phyloP scores from a whole-genome alignment of 1,140 invertebrate genomes.

The Eulimnadia texana region DNA sequence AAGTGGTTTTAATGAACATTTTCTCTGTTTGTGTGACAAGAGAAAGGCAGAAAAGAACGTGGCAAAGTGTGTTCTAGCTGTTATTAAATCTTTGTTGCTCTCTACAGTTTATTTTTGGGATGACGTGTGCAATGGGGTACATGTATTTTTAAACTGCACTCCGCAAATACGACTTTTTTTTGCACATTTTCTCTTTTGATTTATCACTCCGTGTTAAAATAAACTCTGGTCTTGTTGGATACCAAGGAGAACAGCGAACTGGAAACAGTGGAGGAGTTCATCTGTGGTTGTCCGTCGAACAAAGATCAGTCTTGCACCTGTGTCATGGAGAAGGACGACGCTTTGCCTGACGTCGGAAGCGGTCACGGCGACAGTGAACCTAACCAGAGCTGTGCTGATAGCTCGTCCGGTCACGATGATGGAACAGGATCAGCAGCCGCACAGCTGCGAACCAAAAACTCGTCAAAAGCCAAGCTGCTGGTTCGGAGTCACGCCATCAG shows the following conservation, averaged over 20 bases:
- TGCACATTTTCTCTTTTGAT: too few species aligned
- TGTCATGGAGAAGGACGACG: not conserved
- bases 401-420: not conserved
- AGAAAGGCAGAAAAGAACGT: too few species aligned
- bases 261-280: not conserved
- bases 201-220: too few species aligned
- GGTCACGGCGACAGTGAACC: not conserved
- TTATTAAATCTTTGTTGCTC: too few species aligned
- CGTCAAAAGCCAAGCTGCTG: constrained; percentile 60
- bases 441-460: not conserved
- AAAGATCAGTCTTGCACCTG: not conserved
- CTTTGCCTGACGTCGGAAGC: not conserved
- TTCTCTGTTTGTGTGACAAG: too few species aligned
- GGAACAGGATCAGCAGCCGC: not conserved
- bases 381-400: not conserved
- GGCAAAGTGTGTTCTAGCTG: too few species aligned
- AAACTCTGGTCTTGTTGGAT: too few species aligned
- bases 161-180: too few species aligned
- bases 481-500: constrained; percentile 76
- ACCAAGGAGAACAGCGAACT: not conserved
- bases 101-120: too few species aligned
- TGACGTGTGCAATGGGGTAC: too few species aligned
- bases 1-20: too few species aligned
- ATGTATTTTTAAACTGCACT: too few species aligned
- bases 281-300: not conserved